Evolutionary conservation across 1,140 invertebrate species (phyloP).

Genomic region (Drosophila funebris): DNA sequence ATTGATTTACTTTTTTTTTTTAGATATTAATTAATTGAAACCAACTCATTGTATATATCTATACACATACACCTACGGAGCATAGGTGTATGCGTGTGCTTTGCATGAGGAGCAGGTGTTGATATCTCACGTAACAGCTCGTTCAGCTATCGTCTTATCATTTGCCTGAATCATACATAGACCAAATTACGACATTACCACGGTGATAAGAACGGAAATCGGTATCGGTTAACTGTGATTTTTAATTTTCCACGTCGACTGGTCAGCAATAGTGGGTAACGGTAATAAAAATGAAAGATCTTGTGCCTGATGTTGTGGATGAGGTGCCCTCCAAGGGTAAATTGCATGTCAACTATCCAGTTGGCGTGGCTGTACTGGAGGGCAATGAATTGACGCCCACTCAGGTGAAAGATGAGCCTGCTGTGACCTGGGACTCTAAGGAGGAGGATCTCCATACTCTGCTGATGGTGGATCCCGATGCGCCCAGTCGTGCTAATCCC

Average conservation of each 20-base stretch:
- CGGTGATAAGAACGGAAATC: slow-evolving; percentile 50
- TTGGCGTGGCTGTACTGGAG: slow-evolving; percentile 85
- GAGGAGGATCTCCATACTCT: slow-evolving; percentile 88
- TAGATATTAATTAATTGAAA: slow-evolving; percentile 74
- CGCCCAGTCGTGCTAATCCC: slow-evolving; percentile 91
- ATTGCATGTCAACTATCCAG: slow-evolving; percentile 86
- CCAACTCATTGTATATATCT: neutral
- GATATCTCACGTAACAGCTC: neutral
- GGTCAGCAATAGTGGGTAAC: slow-evolving; percentile 23
- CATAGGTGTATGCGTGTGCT: neutral
- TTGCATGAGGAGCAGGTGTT: slow-evolving; percentile 1
- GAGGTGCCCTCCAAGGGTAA: slow-evolving; percentile 75
- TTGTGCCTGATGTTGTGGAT: slow-evolving; percentile 88
- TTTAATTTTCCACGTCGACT: slow-evolving; percentile 15
- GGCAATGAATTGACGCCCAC: slow-evolving; percentile 92
- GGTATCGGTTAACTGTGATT: slow-evolving; percentile 29
- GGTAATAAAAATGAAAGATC: slow-evolving; percentile 45
- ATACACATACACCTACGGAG: slow-evolving; percentile 24
- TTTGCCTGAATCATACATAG: slow-evolving; percentile 19
- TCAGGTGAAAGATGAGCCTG: slow-evolving; percentile 88
- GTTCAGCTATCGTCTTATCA: slow-evolving; percentile 18
- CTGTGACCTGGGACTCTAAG: slow-evolving; percentile 87
- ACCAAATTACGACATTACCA: slow-evolving; percentile 37
- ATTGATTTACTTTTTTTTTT: slow-evolving; percentile 15
- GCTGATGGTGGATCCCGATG: slow-evolving; percentile 95